Percentiles rank a stretch among this genome's conserved stretches.
Conservation (phyloP, 2,113 vertebrate species). For the Hylia prasina region DNA sequence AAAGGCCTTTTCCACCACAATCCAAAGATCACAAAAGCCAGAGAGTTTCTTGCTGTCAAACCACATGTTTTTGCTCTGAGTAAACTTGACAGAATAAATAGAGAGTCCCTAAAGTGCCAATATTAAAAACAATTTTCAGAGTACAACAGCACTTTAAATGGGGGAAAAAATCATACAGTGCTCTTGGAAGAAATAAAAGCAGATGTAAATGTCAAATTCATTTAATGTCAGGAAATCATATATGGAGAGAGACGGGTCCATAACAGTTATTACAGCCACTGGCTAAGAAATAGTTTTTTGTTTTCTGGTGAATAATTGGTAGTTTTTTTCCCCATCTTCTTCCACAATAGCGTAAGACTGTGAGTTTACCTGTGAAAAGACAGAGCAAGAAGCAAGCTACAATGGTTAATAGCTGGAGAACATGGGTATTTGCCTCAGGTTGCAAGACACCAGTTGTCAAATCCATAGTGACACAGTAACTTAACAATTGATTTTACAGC, state of each 20-base stretch:
- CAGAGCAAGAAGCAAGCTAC: background rate
- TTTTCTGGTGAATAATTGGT: background rate
- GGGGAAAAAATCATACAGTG: background rate
- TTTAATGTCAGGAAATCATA: background rate
- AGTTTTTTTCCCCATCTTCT: background rate
- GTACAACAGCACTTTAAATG: background rate
- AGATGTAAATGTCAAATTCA: conserved; percentile 10
- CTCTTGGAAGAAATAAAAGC: conserved; percentile 13
- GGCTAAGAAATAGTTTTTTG: background rate
- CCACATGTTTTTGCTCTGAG: background rate
- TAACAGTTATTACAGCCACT: background rate
- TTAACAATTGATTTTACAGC: background rate
- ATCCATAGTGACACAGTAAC: background rate
- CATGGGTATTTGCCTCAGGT: background rate
- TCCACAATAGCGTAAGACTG: background rate
- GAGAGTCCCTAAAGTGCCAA: background rate
- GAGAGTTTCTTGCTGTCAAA: background rate
- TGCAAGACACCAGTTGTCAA: background rate
- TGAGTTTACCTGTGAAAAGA: background rate
- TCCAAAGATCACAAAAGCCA: background rate
- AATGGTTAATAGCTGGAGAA: background rate
- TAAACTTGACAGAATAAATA: background rate
- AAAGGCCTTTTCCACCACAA: background rate
- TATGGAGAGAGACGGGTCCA: background rate
- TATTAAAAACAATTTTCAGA: background rate